These are phyloP conservation scores for Ophion obscuratus DNA, from an alignment of 2,888 invertebrate genomes.

Conservation along the genomic window DNA sequence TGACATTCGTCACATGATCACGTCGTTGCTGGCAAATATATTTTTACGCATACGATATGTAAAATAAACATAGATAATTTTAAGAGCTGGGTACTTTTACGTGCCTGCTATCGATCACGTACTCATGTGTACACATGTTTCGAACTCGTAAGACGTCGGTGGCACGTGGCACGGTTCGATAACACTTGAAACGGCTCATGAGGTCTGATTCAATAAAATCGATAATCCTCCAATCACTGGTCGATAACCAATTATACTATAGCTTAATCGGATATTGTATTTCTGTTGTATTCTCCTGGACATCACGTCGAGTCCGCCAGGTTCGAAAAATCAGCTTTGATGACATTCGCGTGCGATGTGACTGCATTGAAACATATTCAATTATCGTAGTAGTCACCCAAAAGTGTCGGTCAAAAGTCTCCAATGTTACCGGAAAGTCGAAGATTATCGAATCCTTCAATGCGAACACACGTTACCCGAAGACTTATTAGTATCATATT, in stretches of 20 bases:
- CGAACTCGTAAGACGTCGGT: background rate
- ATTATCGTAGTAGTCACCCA: no score
- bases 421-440: no score
- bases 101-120: background rate
- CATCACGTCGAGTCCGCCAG: no score
- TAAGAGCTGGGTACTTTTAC: background rate
- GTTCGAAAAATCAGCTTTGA: no score
- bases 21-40: slow-evolving; percentile 22
- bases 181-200: slow-evolving; percentile 1
- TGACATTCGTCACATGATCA: slow-evolving; percentile 41
- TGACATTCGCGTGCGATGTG: no score
- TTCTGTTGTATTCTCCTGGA: background rate
- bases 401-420: no score
- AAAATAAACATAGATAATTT: no score
- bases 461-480: no score
- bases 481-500: no score
- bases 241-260: slow-evolving; percentile 15
- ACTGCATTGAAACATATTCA: no score
- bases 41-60: background rate
- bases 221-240: slow-evolving; percentile 21
- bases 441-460: no score
- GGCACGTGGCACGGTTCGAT: background rate
- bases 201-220: slow-evolving; percentile 38
- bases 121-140: background rate
- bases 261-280: background rate